These are phyloP conservation scores for Heliangelus exortis DNA, from an alignment of 2,797 vertebrate species.

Conservation along the genomic window DNA sequence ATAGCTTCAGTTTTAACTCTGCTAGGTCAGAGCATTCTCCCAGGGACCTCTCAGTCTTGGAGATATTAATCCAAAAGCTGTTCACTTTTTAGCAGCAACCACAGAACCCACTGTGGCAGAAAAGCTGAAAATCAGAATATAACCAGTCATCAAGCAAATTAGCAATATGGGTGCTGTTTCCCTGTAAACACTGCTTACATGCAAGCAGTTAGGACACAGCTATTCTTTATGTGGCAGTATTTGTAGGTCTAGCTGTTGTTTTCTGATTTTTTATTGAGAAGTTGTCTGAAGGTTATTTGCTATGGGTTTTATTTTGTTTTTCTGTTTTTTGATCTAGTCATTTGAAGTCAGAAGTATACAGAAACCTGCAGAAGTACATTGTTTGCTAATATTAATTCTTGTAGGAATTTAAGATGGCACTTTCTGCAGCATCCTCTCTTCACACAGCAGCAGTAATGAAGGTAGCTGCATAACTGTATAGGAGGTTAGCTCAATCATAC, in stretches of 20 bases:
- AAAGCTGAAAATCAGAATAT: neutral
- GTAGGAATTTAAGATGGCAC: neutral
- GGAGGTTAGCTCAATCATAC: neutral
- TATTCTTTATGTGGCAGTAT: neutral
- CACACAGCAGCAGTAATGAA: neutral
- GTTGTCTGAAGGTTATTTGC: neutral
- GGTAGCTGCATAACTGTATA: neutral
- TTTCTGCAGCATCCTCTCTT: neutral
- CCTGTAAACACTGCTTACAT: neutral
- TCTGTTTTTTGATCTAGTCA: neutral
- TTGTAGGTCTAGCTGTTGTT: neutral
- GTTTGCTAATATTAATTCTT: neutral
- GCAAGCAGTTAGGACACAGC: neutral
- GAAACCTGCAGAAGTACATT: neutral
- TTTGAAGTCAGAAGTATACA: neutral
- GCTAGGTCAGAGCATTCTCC: neutral
- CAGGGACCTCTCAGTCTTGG: neutral
- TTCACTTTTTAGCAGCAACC: neutral
- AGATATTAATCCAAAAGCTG: neutral
- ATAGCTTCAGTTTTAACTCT: neutral
- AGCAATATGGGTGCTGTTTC: neutral
- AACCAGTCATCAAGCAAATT: neutral
- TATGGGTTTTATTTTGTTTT: accelerated
- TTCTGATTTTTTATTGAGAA: neutral
- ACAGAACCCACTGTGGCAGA: accelerated